phyloP scores from a whole-genome alignment of 2,797 vertebrate species.

The Pipistrellus nathusii region DNA sequence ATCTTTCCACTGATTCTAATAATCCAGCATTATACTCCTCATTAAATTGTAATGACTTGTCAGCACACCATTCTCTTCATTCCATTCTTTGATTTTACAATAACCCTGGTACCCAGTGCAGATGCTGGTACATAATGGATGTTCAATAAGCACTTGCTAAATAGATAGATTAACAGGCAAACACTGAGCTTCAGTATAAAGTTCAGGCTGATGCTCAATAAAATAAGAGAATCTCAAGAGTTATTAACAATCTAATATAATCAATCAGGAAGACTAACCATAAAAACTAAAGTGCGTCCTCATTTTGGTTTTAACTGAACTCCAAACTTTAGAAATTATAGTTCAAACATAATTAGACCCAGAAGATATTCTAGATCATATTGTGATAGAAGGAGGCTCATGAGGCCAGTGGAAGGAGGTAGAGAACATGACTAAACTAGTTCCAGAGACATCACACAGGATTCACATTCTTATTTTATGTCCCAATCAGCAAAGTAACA shows the following conservation, averaged over 20 bases:
- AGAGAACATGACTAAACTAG: neutral
- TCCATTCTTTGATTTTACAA: neutral
- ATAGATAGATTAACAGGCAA: neutral
- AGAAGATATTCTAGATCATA: slow-evolving; percentile 18
- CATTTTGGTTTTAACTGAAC: slow-evolving; percentile 43
- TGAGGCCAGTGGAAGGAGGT: neutral
- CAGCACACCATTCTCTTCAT: neutral
- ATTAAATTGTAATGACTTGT: neutral
- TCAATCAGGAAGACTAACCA: neutral
- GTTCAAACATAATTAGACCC: slow-evolving; percentile 14
- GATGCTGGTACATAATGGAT: neutral
- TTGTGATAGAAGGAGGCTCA: neutral
- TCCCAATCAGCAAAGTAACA: neutral
- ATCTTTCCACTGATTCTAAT: neutral
- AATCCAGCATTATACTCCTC: neutral
- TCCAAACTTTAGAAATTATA: slow-evolving; percentile 37
- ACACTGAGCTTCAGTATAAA: slow-evolving; percentile 13
- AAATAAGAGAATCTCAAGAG: slow-evolving; percentile 47
- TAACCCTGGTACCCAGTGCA: neutral
- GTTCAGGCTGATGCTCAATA: neutral
- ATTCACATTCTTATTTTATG: neutral
- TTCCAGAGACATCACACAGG: neutral
- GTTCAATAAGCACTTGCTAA: neutral
- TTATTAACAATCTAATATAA: neutral
- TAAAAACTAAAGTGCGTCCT: neutral